Conservation (phyloP, 1,140 invertebrate species). For the Tenebrio molitor region DNA sequence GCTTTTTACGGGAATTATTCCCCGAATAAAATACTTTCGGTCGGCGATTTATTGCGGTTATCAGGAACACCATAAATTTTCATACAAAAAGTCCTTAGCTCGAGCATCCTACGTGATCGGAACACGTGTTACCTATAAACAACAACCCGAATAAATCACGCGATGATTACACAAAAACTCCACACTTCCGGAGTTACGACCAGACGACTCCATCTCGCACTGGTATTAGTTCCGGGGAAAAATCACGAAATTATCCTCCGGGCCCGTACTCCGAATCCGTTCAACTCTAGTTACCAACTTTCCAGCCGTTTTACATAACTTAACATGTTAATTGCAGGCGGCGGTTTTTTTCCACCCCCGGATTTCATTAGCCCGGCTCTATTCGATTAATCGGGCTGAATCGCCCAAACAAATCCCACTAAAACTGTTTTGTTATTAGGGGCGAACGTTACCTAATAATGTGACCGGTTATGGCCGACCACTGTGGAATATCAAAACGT, state of each 20-base stretch:
- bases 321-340: not conserved
- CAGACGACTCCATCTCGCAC: not conserved
- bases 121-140: conserved; percentile 27
- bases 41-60: conserved; percentile 32
- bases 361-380: no score
- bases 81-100: conserved; percentile 40
- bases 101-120: conserved; percentile 29
- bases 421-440: no score
- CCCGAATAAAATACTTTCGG: conserved; percentile 30
- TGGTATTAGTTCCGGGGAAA: not conserved
- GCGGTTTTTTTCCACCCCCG: not conserved
- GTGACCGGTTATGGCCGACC: no score
- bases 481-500: no score
- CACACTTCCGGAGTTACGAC: not conserved
- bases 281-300: no score
- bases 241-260: no score
- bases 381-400: no score
- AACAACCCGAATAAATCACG: conserved; percentile 40
- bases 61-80: conserved; percentile 43
- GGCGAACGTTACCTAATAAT: no score
- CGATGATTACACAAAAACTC: conserved; percentile 16
- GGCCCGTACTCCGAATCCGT: no score
- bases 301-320: not conserved
- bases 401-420: no score
- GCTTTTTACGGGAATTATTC: conserved; percentile 30